phyloP scores from a whole-genome alignment of 2,888 invertebrate genomes.

The Leptogaster cylindrica region DNA sequence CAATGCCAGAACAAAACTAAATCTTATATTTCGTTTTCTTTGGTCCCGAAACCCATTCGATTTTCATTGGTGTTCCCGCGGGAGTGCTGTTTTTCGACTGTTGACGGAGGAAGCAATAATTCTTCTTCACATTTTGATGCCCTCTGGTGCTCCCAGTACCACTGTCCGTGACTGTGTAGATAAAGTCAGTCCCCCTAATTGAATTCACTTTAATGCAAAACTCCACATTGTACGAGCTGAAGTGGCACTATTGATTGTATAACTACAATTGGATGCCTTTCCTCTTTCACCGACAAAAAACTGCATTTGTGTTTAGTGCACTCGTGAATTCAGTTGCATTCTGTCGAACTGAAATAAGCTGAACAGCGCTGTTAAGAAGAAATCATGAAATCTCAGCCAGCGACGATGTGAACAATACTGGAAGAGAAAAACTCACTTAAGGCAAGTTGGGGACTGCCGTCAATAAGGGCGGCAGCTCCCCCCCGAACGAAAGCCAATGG shows the following conservation, averaged over 20 bases:
- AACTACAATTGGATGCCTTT: constrained; percentile 1
- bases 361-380: constrained; percentile 20
- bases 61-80: too few species aligned
- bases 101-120: constrained; percentile 18
- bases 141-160: not conserved
- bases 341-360: not conserved
- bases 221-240: not conserved
- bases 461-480: not conserved
- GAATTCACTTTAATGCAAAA: constrained; percentile 12
- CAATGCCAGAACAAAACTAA: too few species aligned
- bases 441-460: not conserved
- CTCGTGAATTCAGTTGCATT: not conserved
- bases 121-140: constrained; percentile 11
- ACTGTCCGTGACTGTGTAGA: constrained; percentile 8
- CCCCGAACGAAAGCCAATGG: not conserved
- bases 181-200: constrained; percentile 18
- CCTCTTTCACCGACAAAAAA: not conserved
- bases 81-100: not conserved
- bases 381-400: constrained; percentile 8
- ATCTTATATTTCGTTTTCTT: too few species aligned
- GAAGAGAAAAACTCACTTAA: constrained; percentile 2
- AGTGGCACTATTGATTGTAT: constrained; percentile 1
- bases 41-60: too few species aligned
- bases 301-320: not conserved
- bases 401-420: constrained; percentile 16